Evolutionary conservation across 2,113 vertebrate species (phyloP), one percentile per base, ranked within the genome.

Genomic region (Pollachius pollachius): DNA sequence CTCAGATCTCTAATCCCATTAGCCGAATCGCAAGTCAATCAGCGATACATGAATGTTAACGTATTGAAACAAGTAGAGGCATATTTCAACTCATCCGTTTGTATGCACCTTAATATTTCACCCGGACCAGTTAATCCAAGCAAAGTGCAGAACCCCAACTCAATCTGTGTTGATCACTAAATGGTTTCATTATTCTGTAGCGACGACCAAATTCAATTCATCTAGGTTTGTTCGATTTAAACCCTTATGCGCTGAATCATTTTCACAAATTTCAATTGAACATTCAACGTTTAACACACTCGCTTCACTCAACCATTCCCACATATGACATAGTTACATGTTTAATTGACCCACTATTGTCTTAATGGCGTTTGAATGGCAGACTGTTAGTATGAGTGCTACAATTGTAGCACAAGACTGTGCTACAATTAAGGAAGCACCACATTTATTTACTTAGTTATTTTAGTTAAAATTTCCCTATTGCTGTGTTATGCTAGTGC

Each of bases 311-410:
- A 19, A 60, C 11, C n/a, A 19, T 12, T 18, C n/a, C 58, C 11
- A 60, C 58, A 61, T 17, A 17, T 2, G 64, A 48, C 41, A 48
- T 13, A 48, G 41, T 48, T 48, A 2, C 8, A 48, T 59, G 83
- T 68, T 71, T 64, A 73, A 52, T 70, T 84, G 82, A 71, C 76
- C 70, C 75, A 62, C 54, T 79, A 69, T 72, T 72, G 74, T 87
- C 81, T 85, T 85, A 77, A 82, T 82, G 73, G 71, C 79, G 66
- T 81, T 84, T 86, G 69, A 71, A 73, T 64, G 68, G 75, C 82
- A 78, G 69, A 68, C 48, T 3, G 70, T 87, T 86, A 85, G 69
- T 84, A 85, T 62, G 1, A 70, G 34, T n/a, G n/a, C n/a, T n/a
- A n/a, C n/a, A n/a, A n/a, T n/a, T n/a, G n/a, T n/a, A n/a, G 16